Evolutionary conservation across 2,113 vertebrate genomes (phyloP).

Genomic region (Dissostichus mawsoni): DNA sequence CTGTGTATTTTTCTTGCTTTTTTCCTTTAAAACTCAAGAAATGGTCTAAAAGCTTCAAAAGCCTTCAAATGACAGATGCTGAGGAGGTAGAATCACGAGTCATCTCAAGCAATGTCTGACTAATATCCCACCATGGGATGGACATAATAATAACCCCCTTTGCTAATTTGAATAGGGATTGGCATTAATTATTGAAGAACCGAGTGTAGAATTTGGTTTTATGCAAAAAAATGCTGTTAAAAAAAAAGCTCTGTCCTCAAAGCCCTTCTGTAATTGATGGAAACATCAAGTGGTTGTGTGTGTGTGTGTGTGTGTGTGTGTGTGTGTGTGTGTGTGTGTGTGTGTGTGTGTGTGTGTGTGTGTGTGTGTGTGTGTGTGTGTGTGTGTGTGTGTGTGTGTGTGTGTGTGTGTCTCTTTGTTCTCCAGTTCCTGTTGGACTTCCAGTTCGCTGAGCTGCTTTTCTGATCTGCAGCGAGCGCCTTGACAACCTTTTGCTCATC

Average conservation of each 20-base stretch:
- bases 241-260: slow-evolving; percentile 9
- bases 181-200: neutral
- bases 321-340: slow-evolving; percentile 12
- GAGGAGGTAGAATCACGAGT: too few relatives aligned
- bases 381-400: neutral
- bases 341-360: neutral
- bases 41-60: too few relatives aligned
- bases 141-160: too few relatives aligned
- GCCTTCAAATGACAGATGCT: too few relatives aligned
- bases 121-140: too few relatives aligned
- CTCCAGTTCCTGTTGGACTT: slow-evolving; percentile 41
- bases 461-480: slow-evolving; percentile 58
- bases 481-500: slow-evolving; percentile 81
- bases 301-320: neutral
- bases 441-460: slow-evolving; percentile 55
- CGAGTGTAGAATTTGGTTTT: neutral
- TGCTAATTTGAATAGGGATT: too few relatives aligned
- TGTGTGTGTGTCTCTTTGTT: slow-evolving; percentile 3
- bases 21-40: too few relatives aligned
- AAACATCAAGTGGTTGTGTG: slow-evolving; percentile 10
- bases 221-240: neutral
- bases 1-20: too few relatives aligned
- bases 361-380: neutral
- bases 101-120: too few relatives aligned
- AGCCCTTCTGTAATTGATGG: slow-evolving; percentile 28